A percentile compares a stretch with the other conserved stretches of the same genome.
These are phyloP conservation scores for Peromyscus nudipes DNA, from an alignment of 2,797 vertebrate species.

Conservation along the genomic window DNA sequence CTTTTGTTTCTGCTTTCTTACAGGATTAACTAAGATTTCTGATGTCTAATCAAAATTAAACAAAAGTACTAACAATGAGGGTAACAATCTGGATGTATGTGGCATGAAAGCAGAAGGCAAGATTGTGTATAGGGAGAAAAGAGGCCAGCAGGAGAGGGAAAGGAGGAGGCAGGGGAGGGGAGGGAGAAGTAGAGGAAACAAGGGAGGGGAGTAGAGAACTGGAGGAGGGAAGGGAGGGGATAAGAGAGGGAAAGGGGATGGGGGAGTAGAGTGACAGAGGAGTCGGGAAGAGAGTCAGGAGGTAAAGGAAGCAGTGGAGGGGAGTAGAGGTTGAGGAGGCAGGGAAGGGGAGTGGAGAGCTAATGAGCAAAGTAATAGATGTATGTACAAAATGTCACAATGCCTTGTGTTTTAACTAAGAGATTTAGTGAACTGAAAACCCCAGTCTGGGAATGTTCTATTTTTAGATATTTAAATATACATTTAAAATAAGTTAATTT, in stretches of 20 bases:
- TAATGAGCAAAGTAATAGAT: not conserved
- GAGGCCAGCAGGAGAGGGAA: not conserved
- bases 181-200: no score
- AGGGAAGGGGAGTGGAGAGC: not conserved
- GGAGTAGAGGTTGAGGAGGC: not conserved
- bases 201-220: not conserved
- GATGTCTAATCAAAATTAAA: constrained; percentile 8
- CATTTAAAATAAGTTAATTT: not conserved
- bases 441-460: not conserved
- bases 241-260: not conserved
- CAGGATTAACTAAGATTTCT: not conserved
- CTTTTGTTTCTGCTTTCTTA: constrained; percentile 9
- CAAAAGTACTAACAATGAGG: not conserved
- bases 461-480: not conserved
- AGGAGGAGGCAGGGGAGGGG: not conserved
- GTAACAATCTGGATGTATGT: not conserved
- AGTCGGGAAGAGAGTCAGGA: not conserved
- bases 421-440: not conserved
- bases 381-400: not conserved
- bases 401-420: not conserved
- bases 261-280: no score
- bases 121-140: not conserved
- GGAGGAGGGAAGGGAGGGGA: not conserved
- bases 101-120: not conserved
- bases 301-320: no score